These are phyloP conservation scores for Apaloderma vittatum DNA, from an alignment of 2,113 vertebrate species.

Conservation along the genomic window DNA sequence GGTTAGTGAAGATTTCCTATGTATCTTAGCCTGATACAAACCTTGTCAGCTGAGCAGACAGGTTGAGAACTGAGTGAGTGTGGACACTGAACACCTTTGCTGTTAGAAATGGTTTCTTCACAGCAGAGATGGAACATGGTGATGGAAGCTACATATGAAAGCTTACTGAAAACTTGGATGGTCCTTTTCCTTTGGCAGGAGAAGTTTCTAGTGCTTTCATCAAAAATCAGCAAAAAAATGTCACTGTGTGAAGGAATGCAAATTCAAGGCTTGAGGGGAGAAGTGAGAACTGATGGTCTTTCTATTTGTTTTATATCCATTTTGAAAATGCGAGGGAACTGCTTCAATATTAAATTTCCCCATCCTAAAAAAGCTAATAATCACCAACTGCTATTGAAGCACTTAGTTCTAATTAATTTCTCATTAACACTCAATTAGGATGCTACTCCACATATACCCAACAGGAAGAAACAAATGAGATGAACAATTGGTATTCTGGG, in stretches of 20 bases:
- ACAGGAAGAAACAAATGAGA: slow-evolving; percentile 58
- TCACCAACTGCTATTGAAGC: slow-evolving; percentile 27
- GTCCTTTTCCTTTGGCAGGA: neutral
- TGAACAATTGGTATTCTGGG: slow-evolving; percentile 12
- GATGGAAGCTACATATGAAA: neutral
- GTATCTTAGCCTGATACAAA: no score
- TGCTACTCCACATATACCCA: slow-evolving; percentile 44
- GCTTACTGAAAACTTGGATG: neutral
- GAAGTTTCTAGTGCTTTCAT: neutral
- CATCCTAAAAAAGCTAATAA: slow-evolving; percentile 56
- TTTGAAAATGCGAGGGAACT: slow-evolving; percentile 17
- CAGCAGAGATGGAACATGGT: neutral
- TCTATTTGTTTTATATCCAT: neutral
- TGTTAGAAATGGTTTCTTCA: slow-evolving; percentile 4
- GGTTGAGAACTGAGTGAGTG: neutral
- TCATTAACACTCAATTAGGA: slow-evolving; percentile 62
- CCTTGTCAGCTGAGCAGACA: neutral
- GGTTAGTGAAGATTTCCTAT: neutral
- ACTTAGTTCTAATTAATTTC: slow-evolving; percentile 62
- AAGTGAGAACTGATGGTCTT: neutral
- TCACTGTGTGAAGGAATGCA: neutral
- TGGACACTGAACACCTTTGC: neutral
- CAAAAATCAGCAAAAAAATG: slow-evolving; percentile 25
- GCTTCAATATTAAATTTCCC: slow-evolving; percentile 38
- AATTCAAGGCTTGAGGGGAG: slow-evolving; percentile 30